Percentiles rank a stretch among this genome's conserved stretches.
phyloP scores from a whole-genome alignment of 2,888 invertebrate species.

The Nyleta sp. region DNA sequence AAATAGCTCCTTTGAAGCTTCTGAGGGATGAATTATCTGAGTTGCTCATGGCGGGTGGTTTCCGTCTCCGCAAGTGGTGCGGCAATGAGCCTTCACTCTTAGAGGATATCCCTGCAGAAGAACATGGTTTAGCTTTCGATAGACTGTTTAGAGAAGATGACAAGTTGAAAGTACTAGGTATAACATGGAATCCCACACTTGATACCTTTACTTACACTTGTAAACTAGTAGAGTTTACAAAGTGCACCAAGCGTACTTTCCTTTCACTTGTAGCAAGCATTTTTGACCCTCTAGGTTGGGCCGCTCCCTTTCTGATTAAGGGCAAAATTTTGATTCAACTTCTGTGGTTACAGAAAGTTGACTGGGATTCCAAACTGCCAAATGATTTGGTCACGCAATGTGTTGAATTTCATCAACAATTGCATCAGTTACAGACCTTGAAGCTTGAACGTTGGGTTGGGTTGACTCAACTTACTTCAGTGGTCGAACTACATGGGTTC shows the following conservation, averaged over 20 bases:
- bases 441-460: background rate
- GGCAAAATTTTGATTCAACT: slow-evolving; percentile 19
- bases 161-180: slow-evolving; percentile 5
- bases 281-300: slow-evolving; percentile 6
- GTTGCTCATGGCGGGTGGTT: slow-evolving; percentile 23
- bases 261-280: background rate
- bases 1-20: background rate
- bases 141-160: too few relatives aligned
- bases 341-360: slow-evolving; percentile 13
- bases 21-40: too few relatives aligned
- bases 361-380: slow-evolving; percentile 1
- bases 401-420: background rate
- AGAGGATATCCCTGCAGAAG: too few relatives aligned
- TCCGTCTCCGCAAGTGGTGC: slow-evolving; percentile 8
- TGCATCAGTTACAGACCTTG: background rate
- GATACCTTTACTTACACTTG: background rate
- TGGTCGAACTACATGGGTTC: slow-evolving; percentile 8
- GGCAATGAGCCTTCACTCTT: background rate
- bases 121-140: too few relatives aligned
- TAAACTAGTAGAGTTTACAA: background rate
- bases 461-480: background rate
- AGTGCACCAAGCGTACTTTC: background rate
- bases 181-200: background rate
- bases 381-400: background rate
- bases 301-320: background rate